Evolutionary conservation across 2,888 invertebrate genomes (phyloP).

Genomic region (Myopa tessellatipennis): DNA sequence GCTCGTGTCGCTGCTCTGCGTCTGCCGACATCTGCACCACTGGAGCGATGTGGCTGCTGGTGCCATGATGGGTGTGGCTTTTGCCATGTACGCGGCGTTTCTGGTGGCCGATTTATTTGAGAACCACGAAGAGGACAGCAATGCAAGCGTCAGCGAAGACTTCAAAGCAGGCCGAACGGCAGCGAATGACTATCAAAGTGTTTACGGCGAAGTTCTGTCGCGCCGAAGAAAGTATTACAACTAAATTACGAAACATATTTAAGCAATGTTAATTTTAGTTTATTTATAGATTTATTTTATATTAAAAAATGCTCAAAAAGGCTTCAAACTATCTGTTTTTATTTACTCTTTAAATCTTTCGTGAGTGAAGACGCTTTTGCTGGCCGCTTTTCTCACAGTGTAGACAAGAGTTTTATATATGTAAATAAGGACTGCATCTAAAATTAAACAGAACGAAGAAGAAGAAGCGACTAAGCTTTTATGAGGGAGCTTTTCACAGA

Average conservation of each 20-base stretch:
- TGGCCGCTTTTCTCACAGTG: too few species aligned
- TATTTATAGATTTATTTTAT: too few species aligned
- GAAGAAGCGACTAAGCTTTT: too few species aligned
- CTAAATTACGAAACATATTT: not conserved
- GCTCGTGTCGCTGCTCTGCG: constrained; percentile 59
- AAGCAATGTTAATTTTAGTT: not conserved
- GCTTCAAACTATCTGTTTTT: not conserved
- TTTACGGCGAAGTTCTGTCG: constrained; percentile 49
- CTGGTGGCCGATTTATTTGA: constrained; percentile 57
- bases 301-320: not conserved
- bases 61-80: constrained; percentile 51
- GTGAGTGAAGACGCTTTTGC: too few species aligned
- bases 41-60: constrained; percentile 62
- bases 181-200: constrained; percentile 58
- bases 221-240: not conserved
- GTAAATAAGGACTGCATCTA: too few species aligned
- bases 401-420: too few species aligned
- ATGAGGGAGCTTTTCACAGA: too few species aligned
- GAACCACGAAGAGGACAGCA: constrained; percentile 43
- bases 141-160: not conserved
- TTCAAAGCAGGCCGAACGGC: constrained; percentile 52
- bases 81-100: constrained; percentile 54
- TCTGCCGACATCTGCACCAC: constrained; percentile 60
- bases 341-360: not conserved
- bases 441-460: too few species aligned